These are phyloP conservation scores for Acanthurus lineatus DNA, from an alignment of 2,797 vertebrate species.

Conservation along the genomic window DNA sequence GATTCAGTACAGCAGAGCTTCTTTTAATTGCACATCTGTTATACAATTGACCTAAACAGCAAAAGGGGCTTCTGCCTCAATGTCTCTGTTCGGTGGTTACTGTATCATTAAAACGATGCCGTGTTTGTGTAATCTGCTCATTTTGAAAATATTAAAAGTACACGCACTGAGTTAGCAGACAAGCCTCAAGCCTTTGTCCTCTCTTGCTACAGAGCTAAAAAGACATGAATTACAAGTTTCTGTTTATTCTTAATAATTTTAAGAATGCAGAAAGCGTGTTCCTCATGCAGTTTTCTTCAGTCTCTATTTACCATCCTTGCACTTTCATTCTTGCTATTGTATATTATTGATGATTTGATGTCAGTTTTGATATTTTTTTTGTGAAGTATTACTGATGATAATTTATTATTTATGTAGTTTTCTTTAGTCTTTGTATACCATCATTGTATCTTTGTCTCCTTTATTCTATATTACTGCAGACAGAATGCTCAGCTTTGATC, in stretches of 20 bases:
- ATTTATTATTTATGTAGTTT: too few relatives aligned
- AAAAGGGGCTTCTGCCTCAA: slow-evolving; percentile 5
- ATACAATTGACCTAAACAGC: slow-evolving; percentile 15
- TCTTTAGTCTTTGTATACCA: too few relatives aligned
- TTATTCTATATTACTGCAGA: too few relatives aligned
- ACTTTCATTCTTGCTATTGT: too few relatives aligned
- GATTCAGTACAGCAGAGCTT: neutral
- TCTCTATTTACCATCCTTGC: too few relatives aligned
- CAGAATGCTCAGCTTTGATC: too few relatives aligned
- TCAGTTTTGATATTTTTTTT: too few relatives aligned
- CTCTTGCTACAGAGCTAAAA: neutral
- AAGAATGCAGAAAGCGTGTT: neutral
- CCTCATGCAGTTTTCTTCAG: too few relatives aligned
- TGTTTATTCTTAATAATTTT: neutral
- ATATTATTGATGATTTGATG: too few relatives aligned
- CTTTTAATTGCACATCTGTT: slow-evolving; percentile 21
- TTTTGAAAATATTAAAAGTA: neutral
- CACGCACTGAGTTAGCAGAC: slow-evolving; percentile 1
- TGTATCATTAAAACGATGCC: slow-evolving; percentile 12
- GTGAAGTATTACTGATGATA: too few relatives aligned
- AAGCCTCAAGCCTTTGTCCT: slow-evolving; percentile 9
- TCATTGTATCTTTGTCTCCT: too few relatives aligned
- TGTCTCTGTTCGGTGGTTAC: slow-evolving; percentile 1
- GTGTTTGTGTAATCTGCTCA: neutral
- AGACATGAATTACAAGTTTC: neutral